Evolutionary conservation across 2,797 vertebrate genomes (phyloP), one percentile per base, ranked within the genome.

Genomic region (Tapera naevia): DNA sequence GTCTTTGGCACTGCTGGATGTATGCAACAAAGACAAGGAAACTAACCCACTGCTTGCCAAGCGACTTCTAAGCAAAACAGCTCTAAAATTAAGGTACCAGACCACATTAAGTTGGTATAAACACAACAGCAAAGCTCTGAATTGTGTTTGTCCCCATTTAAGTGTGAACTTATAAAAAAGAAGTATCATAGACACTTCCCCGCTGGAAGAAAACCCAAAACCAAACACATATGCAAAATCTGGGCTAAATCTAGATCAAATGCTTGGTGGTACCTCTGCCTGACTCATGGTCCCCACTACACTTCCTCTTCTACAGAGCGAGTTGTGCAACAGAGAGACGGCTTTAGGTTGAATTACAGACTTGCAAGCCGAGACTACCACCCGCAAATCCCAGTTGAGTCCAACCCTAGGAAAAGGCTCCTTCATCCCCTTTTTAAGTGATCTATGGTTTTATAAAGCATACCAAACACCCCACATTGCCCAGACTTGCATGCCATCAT

Each of bases 31-130:
- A 82, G 41, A 74, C 0, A 14, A 86, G 73, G 57, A 65, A 89
- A 57, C 45, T 56, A 84, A 84, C 17, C 27, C 6, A 0, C 30
- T 73, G 67, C 69, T 93, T 82, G 83, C 74, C 80, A 79, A 90
- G 80, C 7, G 18, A 48, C 60, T 64, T 25, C 76, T 33, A 22
- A 91, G 61, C 71, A 54, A n/a, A 80, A 3, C 37, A 67, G 45
- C 64, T 93, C 56, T 60, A 74, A 85, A 86, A 88, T 88, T 73
- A 87, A 66, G 23, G 22, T 45, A 27, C 14, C 57, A 61, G 56
- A 51, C 19, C 19, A n/a, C 67, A 51, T 28, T 43, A 8, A 81
- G 80, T 4, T 23, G 57, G 19, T 30, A 7, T 24, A 65, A 24
- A 5, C 7, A 43, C 60, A 88, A 72, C 46, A 84, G 67, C 39